Conservation (phyloP, 2,797 vertebrate species). For the Peromyscus attwateri region DNA sequence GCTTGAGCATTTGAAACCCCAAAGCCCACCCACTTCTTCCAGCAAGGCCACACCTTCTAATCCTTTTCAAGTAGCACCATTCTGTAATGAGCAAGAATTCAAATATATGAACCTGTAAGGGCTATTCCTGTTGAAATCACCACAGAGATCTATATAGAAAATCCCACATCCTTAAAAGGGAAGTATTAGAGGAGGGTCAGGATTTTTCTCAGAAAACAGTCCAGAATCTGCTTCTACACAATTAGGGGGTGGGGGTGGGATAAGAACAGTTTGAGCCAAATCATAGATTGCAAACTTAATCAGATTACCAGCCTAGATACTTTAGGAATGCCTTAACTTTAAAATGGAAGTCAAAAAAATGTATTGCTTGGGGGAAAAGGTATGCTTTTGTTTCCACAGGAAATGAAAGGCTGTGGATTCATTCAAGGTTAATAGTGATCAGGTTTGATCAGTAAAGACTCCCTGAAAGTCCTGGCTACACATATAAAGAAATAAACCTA, state of each 20-base stretch:
- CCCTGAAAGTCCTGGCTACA: no score
- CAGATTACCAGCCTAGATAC: background rate
- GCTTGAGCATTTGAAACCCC: background rate
- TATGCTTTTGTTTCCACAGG: background rate
- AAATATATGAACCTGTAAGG: background rate
- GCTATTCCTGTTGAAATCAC: background rate
- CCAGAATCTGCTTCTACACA: background rate
- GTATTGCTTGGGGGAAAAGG: background rate
- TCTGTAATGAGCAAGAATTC: background rate
- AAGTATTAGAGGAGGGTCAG: conserved; percentile 1
- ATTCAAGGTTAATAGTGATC: background rate
- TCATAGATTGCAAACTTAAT: background rate
- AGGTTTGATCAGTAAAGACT: background rate
- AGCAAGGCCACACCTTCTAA: background rate
- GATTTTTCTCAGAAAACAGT: conserved; percentile 49
- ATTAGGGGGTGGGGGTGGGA: background rate
- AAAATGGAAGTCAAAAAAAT: background rate
- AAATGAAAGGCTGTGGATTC: background rate
- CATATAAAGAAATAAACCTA: no score
- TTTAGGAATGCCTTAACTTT: background rate
- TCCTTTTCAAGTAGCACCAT: background rate
- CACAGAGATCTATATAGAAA: background rate
- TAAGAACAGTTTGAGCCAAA: background rate
- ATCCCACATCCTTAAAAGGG: background rate
- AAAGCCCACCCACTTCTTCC: background rate